Percentiles rank a stretch among this genome's conserved stretches.
phyloP scores from a whole-genome alignment of 2,888 invertebrate species.

The Hemithea aestivaria region DNA sequence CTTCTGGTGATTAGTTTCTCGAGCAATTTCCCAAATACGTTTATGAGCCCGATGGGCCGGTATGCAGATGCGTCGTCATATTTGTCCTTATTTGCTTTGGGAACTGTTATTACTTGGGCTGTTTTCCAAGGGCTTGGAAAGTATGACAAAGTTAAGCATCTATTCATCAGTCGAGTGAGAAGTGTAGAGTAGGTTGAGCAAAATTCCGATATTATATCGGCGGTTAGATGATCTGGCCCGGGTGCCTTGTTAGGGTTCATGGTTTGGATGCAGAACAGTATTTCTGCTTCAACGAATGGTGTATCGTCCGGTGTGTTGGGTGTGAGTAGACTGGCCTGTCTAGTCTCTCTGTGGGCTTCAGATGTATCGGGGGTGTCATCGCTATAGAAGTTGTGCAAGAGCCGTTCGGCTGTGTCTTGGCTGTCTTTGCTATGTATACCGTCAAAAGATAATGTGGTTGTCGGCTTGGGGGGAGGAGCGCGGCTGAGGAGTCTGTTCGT shows the following conservation, averaged over 20 bases:
- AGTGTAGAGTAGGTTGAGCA: background rate
- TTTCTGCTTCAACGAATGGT: too few relatives aligned
- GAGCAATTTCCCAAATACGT: slow-evolving; percentile 25
- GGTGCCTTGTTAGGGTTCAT: slow-evolving; percentile 23
- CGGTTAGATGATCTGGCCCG: slow-evolving; percentile 21
- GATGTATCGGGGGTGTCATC: too few relatives aligned
- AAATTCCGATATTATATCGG: slow-evolving; percentile 15
- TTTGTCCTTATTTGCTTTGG: slow-evolving; percentile 21
- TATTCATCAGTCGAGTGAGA: slow-evolving; percentile 6
- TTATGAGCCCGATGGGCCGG: slow-evolving; percentile 28
- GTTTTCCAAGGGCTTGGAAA: slow-evolving; percentile 15
- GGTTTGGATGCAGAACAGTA: too few relatives aligned
- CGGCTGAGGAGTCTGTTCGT: too few relatives aligned
- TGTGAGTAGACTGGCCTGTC: too few relatives aligned
- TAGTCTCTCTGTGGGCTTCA: too few relatives aligned
- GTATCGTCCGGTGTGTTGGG: too few relatives aligned
- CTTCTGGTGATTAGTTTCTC: slow-evolving; percentile 19
- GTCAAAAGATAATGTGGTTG: too few relatives aligned
- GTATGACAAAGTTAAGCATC: slow-evolving; percentile 7
- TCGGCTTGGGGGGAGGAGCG: too few relatives aligned
- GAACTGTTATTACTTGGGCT: slow-evolving; percentile 24
- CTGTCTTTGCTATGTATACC: too few relatives aligned
- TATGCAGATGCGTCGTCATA: slow-evolving; percentile 12
- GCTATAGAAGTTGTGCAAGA: too few relatives aligned
- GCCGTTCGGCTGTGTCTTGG: too few relatives aligned